phyloP scores from a whole-genome alignment of 2,888 invertebrate genomes.

The Cordilura impudica region DNA sequence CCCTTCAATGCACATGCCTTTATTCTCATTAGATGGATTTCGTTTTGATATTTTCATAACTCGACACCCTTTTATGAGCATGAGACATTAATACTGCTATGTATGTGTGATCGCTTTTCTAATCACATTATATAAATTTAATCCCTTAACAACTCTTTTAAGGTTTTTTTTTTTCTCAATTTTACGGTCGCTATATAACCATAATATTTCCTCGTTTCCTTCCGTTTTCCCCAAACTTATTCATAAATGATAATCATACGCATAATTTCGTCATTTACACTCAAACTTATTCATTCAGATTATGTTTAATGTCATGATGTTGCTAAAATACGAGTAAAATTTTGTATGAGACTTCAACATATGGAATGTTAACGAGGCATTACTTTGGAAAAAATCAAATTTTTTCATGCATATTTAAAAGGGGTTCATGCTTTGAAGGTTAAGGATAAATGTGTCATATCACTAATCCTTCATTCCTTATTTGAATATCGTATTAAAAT shows the following conservation, averaged over 20 bases:
- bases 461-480: constrained; percentile 45
- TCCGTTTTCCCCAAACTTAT: constrained; percentile 15
- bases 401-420: not conserved
- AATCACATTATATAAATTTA: constrained; percentile 55
- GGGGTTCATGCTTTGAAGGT: not conserved
- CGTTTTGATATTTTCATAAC: constrained; percentile 28
- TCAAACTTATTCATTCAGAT: not conserved
- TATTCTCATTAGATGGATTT: constrained; percentile 37
- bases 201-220: constrained; percentile 26
- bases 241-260: constrained; percentile 49
- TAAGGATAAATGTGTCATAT: constrained; percentile 55
- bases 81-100: constrained; percentile 20
- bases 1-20: constrained; percentile 37
- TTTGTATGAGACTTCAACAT: constrained; percentile 27
- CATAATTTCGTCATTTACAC: constrained; percentile 44
- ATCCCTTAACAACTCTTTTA: constrained; percentile 59
- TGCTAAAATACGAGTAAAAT: not conserved
- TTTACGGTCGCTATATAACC: constrained; percentile 37
- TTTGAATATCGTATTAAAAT: constrained; percentile 40
- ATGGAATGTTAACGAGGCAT: constrained; percentile 44
- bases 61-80: constrained; percentile 43
- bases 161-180: constrained; percentile 3
- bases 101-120: constrained; percentile 46
- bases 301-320: not conserved
- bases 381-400: not conserved